A percentile compares a stretch with the other conserved stretches of the same genome.
phyloP scores from a whole-genome alignment of 2,797 vertebrate species.

The Glossophaga mutica region DNA sequence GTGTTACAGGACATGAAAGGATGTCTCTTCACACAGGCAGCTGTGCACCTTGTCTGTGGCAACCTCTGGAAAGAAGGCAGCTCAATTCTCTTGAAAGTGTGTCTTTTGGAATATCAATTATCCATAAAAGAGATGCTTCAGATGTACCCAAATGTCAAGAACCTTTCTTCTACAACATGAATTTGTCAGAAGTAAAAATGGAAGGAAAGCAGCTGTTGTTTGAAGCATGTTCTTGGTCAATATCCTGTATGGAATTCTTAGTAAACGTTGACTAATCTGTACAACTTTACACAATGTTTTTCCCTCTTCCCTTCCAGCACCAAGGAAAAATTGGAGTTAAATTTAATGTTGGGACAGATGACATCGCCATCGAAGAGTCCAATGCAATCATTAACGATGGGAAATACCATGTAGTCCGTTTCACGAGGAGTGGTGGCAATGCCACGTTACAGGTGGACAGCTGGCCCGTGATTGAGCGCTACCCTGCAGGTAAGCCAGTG shows the following conservation, averaged over 20 bases:
- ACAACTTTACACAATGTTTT: background rate
- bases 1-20: background rate
- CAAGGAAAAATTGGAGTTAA: constrained; percentile 98
- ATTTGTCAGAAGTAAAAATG: constrained; percentile 68
- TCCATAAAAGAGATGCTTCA: constrained; percentile 61
- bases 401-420: constrained; percentile 99
- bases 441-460: constrained; percentile 99
- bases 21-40: background rate
- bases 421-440: constrained; percentile 98
- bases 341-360: constrained; percentile 98
- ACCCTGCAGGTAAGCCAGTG: constrained; percentile 95
- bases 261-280: constrained; percentile 44
- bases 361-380: constrained; percentile 98
- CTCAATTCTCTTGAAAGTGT: constrained; percentile 48
- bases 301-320: constrained; percentile 83
- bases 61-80: constrained; percentile 38
- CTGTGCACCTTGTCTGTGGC: background rate
- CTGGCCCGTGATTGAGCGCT: constrained; percentile 98
- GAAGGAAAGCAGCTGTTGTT: constrained; percentile 42
- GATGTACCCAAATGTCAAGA: constrained; percentile 66
- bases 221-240: constrained; percentile 17
- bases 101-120: constrained; percentile 75
- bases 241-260: constrained; percentile 29
- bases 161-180: constrained; percentile 36
- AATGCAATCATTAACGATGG: constrained; percentile 98